Evolutionary conservation across 2,113 vertebrate species (phyloP).

Genomic region (Oostethus manadensis): DNA sequence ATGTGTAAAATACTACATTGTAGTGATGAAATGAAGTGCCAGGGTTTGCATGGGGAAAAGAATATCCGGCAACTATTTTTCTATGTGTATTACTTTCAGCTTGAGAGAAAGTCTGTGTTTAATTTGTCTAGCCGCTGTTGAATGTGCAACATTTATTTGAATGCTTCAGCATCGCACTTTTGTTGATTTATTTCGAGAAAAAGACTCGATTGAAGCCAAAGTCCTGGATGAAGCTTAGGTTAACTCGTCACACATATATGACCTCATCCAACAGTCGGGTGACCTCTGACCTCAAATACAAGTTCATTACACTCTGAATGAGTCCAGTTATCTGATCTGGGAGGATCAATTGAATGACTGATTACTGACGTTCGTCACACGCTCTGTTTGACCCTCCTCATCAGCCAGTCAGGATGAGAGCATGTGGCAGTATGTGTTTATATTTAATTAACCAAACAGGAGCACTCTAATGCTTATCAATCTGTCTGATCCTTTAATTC

Average conservation of each 20-base stretch:
- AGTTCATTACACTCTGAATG: not conserved
- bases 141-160: constrained; percentile 33
- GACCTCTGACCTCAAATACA: constrained; percentile 32
- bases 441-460: not conserved
- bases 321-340: constrained; percentile 15
- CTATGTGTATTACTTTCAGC: constrained; percentile 40
- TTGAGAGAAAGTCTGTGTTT: constrained; percentile 18
- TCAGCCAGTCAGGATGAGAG: constrained; percentile 53
- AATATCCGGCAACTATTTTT: constrained; percentile 72
- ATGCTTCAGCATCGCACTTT: not conserved
- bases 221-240: constrained; percentile 21
- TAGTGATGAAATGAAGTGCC: constrained; percentile 6
- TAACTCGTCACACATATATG: constrained; percentile 14
- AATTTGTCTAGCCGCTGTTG: constrained; percentile 29
- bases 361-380: not conserved
- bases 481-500: not conserved
- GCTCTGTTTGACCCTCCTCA: constrained; percentile 45
- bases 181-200: not conserved
- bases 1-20: not conserved
- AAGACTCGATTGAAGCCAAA: constrained; percentile 40
- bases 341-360: constrained; percentile 14
- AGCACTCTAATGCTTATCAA: not conserved
- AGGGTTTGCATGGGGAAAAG: constrained; percentile 36
- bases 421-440: not conserved
- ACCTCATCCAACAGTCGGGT: constrained; percentile 42